Conservation (phyloP, 2,888 invertebrate species). For the Oscheius sp. region DNA sequence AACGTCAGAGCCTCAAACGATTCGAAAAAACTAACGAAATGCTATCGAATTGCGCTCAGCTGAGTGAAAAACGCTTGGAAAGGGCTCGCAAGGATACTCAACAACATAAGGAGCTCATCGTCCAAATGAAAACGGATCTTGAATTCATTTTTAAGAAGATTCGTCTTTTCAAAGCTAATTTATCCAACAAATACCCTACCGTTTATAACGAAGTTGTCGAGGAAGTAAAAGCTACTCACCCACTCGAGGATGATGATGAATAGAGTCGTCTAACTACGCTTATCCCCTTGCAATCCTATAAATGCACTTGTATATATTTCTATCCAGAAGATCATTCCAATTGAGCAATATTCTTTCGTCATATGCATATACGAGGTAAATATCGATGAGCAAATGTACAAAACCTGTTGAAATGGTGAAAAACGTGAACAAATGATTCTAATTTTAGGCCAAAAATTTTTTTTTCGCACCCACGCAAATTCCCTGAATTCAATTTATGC, state of each 20-base stretch:
- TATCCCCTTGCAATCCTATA: background rate
- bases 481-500: no score
- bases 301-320: background rate
- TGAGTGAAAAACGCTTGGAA: constrained; percentile 89
- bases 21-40: constrained; percentile 99
- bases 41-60: constrained; percentile 93
- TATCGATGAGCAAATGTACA: no score
- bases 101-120: constrained; percentile 86
- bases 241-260: constrained; percentile 16
- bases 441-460: background rate
- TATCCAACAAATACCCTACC: constrained; percentile 64
- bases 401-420: no score
- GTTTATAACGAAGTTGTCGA: constrained; percentile 52
- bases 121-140: constrained; percentile 87
- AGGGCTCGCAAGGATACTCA: constrained; percentile 89
- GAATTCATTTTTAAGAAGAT: constrained; percentile 94
- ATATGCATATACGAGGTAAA: no score
- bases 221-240: constrained; percentile 6
- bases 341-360: no score
- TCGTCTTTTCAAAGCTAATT: constrained; percentile 75
- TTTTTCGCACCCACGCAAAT: background rate
- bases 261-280: background rate
- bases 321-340: background rate
- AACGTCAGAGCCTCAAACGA: constrained; percentile 80
- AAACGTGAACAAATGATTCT: no score